Base-by-base conservation (phyloP, 2,113 vertebrate genomes). In the Panurus biarmicus region DNA sequence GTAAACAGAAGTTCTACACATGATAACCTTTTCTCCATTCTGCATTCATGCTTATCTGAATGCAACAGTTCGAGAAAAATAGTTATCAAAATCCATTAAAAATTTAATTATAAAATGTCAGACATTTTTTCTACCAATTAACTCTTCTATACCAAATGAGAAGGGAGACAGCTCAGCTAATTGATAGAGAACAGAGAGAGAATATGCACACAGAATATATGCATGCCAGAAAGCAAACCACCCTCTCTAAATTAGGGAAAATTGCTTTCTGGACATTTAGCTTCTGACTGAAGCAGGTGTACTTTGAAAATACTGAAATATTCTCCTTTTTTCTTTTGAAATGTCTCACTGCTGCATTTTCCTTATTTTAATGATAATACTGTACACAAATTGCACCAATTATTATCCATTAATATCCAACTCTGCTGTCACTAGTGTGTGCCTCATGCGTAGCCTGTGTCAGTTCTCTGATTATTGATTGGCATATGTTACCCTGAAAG, bases 391-490 rank as follows among this genome's bases (percentile, higher is more conserved):
- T 47, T 88, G 47, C 38, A 81, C 18, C 36, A 83, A 76, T 95
- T 75, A 76, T 10, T 66, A 28, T 19, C 75, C 47, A 89, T 54
- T 84, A 74, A 60, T 69, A 72, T 74, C 65, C 51, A 50, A 20
- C 42, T 90, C 40, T 66, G 44, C 33, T 83, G 50, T 58, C 50
- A 91, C 26, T 78, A 74, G 57, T 44, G 47, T 42, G 54, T 62
- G 40, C 20, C 48, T 92, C 5, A 62, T 17, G 13, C 48, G 85
- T 54, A 89, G 33, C 45, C 60, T 91, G 64, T 62, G 82, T 70
- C n/a, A 89, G 33, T 58, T 71, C 67, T 88, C 33, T 81, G 81
- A 85, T 89, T 82, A 73, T 58, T 92, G 86, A 92, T n/a, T 92
- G 71, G 47, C 74, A 83, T 31, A 31, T 0, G 0, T 66, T 89